Conservation (phyloP, 1,140 invertebrate genomes). For the Streblospio benedicti region DNA sequence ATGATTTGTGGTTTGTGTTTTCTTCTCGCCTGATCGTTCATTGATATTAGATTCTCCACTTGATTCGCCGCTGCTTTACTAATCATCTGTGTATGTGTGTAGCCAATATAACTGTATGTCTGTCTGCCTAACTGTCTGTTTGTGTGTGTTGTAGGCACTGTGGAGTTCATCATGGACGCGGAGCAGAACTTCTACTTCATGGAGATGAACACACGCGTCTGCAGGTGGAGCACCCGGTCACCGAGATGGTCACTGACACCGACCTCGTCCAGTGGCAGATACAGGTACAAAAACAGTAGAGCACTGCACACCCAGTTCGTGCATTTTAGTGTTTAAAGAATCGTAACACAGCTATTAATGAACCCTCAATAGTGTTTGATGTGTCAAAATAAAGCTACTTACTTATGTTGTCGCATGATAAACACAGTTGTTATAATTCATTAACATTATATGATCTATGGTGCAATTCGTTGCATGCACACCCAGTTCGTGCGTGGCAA, state of each 20-base stretch:
- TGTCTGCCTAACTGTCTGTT: background rate
- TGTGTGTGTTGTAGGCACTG: slow-evolving; percentile 34
- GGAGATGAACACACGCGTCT: slow-evolving; percentile 54
- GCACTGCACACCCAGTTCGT: too few species aligned
- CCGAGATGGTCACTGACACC: slow-evolving; percentile 85
- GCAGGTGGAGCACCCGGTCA: slow-evolving; percentile 84
- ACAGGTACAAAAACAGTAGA: slow-evolving; percentile 31
- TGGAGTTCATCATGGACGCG: slow-evolving; percentile 49
- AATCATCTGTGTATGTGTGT: too few species aligned
- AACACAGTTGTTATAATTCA: too few species aligned
- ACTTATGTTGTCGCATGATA: too few species aligned
- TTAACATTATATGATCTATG: too few species aligned
- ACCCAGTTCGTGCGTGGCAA: too few species aligned
- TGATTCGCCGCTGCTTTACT: too few species aligned
- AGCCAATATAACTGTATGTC: background rate
- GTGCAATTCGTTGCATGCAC: too few species aligned
- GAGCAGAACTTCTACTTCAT: slow-evolving; percentile 92
- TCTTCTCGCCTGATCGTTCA: background rate
- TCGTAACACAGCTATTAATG: background rate
- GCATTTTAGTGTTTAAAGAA: too few species aligned
- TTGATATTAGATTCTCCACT: background rate
- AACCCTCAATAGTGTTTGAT: too few species aligned
- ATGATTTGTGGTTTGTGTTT: background rate
- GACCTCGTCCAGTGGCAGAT: slow-evolving; percentile 98
- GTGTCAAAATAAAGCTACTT: too few species aligned